Percentiles rank a stretch among this genome's conserved stretches.
Evolutionary conservation across 2,797 vertebrate genomes (phyloP).

Genomic region (Catamblyrhynchus diadema): DNA sequence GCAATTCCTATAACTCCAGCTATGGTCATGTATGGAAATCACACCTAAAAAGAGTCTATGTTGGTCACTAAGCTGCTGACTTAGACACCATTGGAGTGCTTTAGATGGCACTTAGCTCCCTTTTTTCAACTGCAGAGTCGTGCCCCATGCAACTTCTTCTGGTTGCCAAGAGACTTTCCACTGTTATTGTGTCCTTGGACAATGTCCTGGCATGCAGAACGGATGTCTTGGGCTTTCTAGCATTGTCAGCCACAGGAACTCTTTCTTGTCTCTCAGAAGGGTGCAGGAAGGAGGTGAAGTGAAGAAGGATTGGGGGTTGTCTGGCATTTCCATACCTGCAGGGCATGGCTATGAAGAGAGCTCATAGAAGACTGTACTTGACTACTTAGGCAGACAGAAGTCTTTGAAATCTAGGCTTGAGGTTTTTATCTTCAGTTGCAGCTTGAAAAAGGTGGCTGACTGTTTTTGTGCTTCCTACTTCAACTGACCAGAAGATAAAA

Average conservation of each 20-base stretch:
- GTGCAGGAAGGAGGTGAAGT: background rate
- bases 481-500: background rate
- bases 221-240: background rate
- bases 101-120: background rate
- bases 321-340: background rate
- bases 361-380: background rate
- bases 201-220: background rate
- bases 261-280: background rate
- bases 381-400: background rate
- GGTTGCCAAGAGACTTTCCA: background rate
- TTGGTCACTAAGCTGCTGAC: background rate
- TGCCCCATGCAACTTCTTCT: background rate
- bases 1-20: background rate
- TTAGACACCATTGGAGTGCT: rapidly evolving
- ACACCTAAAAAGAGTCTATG: background rate
- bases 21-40: background rate
- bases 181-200: background rate
- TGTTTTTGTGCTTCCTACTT: background rate
- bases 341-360: background rate
- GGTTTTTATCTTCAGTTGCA: background rate
- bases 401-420: background rate
- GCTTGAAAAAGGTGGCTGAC: background rate
- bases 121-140: background rate
- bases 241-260: background rate
- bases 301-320: background rate